Percentiles rank a stretch among this genome's conserved stretches.
Conservation (phyloP, 2,888 invertebrate genomes). For the Coleophora deauratella region DNA sequence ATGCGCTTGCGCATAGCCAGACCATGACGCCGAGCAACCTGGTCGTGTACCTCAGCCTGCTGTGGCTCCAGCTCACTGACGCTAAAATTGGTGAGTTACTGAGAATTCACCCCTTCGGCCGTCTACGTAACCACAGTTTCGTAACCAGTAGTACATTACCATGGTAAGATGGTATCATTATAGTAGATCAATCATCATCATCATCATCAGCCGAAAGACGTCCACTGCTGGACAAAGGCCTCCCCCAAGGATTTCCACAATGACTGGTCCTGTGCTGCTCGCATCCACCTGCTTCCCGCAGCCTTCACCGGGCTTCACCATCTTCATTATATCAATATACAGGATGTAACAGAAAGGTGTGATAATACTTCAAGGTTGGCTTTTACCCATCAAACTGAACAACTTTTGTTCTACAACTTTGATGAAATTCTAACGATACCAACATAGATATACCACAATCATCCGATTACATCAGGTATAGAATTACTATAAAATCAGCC, state of each 20-base stretch:
- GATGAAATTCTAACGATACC: too few relatives aligned
- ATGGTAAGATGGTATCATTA: not conserved
- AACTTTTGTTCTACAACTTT: too few relatives aligned
- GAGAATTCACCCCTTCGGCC: slow-evolving; percentile 8
- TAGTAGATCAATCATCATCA: not conserved
- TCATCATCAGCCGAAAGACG: too few relatives aligned
- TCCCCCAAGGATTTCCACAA: too few relatives aligned
- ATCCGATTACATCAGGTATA: too few relatives aligned
- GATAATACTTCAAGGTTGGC: too few relatives aligned
- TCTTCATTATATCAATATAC: not conserved
- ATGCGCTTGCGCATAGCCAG: slow-evolving; percentile 17
- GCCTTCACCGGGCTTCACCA: not conserved
- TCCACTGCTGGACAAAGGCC: too few relatives aligned
- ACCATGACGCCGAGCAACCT: slow-evolving; percentile 62
- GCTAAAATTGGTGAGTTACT: slow-evolving; percentile 59
- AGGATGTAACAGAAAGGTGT: too few relatives aligned
- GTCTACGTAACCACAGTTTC: not conserved
- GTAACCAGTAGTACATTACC: not conserved
- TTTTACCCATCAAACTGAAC: too few relatives aligned
- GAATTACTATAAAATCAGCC: too few relatives aligned
- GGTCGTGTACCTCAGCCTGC: slow-evolving; percentile 60
- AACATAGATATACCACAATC: not conserved
- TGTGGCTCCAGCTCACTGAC: slow-evolving; percentile 63
- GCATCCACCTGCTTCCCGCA: not conserved
- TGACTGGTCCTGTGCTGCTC: too few relatives aligned